phyloP scores from a whole-genome alignment of 35 echinoderm and acorn worm genomes.

The Acanthaster planci region DNA sequence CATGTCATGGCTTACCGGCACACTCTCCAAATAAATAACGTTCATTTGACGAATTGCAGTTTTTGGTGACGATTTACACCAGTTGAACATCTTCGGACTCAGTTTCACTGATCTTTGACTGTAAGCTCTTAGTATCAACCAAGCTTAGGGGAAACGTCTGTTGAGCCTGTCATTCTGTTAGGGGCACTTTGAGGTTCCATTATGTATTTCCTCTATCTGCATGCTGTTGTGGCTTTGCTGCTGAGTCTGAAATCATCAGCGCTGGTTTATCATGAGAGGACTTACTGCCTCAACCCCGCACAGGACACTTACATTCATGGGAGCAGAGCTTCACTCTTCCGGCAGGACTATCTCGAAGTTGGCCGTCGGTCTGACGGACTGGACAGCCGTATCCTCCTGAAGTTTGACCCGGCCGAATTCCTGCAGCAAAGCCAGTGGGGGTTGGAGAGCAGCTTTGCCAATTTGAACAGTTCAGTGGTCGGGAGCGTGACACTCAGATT shows the following conservation, averaged over 20 bases:
- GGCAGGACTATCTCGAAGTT: neutral
- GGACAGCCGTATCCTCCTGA: slow-evolving; percentile 10
- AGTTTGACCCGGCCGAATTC: slow-evolving; percentile 1
- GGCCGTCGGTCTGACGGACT: neutral
- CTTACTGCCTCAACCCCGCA: neutral
- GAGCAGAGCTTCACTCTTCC: neutral
- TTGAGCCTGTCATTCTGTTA: neutral
- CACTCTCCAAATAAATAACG: no score
- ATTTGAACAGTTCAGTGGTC: neutral
- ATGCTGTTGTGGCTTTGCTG: neutral
- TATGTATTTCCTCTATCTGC: neutral
- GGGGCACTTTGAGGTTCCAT: neutral
- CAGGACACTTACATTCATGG: slow-evolving; percentile 11
- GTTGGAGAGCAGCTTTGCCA: neutral
- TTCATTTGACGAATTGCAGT: no score
- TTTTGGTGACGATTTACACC: no score
- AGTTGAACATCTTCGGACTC: no score
- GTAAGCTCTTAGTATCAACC: no score
- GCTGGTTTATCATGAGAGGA: neutral
- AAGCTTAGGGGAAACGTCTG: no score
- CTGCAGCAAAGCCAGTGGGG: neutral
- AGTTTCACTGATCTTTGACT: no score
- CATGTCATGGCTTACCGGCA: no score
- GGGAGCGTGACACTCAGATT: neutral
- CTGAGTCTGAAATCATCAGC: neutral